phyloP scores from a whole-genome alignment of 1,140 invertebrate genomes.

The Rhopalosiphum padi region DNA sequence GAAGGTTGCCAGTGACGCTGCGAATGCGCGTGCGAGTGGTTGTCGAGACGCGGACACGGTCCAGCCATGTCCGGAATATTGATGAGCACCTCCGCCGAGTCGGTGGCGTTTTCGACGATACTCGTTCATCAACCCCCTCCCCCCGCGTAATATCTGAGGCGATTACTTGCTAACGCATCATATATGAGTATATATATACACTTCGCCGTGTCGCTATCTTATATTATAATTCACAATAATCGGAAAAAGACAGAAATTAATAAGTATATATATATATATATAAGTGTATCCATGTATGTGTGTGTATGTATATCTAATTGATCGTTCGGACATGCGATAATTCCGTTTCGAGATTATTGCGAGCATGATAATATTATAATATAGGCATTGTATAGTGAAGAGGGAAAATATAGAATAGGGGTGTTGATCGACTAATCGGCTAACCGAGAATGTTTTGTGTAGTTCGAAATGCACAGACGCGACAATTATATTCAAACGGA shows the following conservation, averaged over 20 bases:
- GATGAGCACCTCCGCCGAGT: background rate
- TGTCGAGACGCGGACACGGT: constrained; percentile 11
- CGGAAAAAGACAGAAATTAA: too few relatives aligned
- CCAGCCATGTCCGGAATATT: constrained; percentile 31
- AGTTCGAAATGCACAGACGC: background rate
- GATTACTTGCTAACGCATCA: background rate
- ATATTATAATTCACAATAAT: too few relatives aligned
- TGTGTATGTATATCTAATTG: too few relatives aligned
- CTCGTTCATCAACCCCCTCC: constrained; percentile 12
- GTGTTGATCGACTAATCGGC: background rate
- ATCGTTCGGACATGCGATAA: background rate
- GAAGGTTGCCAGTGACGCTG: background rate
- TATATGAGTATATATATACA: background rate
- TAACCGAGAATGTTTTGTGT: background rate
- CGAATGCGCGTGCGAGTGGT: background rate
- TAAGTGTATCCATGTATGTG: too few relatives aligned
- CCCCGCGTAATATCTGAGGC: background rate
- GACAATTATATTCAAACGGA: background rate
- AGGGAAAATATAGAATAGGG: background rate
- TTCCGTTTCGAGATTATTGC: background rate
- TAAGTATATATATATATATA: too few relatives aligned
- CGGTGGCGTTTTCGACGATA: constrained; percentile 11
- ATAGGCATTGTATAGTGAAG: background rate
- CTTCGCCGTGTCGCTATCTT: too few relatives aligned
- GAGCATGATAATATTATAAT: background rate